Evolutionary conservation across 2,888 invertebrate genomes (phyloP).

Genomic region (Lasioglossum malachurum): DNA sequence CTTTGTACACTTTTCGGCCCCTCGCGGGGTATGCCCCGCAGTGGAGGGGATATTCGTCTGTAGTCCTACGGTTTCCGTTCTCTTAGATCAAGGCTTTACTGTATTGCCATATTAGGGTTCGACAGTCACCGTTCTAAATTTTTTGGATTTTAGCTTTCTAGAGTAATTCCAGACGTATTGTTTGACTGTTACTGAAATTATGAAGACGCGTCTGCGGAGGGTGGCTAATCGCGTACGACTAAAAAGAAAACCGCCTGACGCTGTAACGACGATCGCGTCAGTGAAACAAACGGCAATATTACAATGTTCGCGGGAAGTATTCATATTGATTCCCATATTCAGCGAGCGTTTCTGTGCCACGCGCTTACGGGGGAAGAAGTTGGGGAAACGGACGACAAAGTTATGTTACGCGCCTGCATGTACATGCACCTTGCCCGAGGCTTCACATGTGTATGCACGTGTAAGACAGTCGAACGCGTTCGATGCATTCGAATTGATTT

Average conservation of each 20-base stretch:
- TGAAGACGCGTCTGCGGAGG: neutral
- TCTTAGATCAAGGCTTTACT: no score
- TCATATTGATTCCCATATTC: conserved; percentile 11
- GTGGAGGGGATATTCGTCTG: no score
- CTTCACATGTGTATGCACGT: neutral
- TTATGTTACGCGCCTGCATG: neutral
- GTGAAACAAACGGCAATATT: neutral
- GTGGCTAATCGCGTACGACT: neutral
- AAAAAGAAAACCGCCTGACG: neutral
- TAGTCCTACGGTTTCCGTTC: no score
- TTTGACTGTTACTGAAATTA: neutral
- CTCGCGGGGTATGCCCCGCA: no score
- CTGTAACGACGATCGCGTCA: neutral
- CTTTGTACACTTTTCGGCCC: no score
- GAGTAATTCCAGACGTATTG: neutral
- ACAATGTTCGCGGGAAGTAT: neutral
- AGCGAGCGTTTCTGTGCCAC: neutral
- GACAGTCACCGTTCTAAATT: no score
- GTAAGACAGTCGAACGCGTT: neutral
- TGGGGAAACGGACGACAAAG: conserved; percentile 8
- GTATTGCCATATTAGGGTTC: no score
- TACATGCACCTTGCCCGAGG: neutral
- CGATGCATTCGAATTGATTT: conserved; percentile 12
- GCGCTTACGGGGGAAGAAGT: neutral
- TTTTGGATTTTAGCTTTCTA: neutral